Conservation (phyloP, 2,888 invertebrate genomes). For the Rhodophaea formosa region DNA sequence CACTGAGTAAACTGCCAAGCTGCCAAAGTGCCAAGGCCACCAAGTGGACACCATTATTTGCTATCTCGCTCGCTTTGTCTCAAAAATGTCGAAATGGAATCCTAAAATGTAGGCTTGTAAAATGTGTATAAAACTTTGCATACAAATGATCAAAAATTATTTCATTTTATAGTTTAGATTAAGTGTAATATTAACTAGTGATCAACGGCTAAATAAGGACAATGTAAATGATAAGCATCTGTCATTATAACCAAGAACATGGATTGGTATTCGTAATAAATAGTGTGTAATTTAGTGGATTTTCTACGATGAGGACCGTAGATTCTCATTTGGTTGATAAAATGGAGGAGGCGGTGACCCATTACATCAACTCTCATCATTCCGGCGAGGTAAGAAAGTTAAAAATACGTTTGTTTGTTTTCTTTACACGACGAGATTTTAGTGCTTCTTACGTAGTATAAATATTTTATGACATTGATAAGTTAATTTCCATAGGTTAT, state of each 20-base stretch:
- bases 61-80: not conserved
- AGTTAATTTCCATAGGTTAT: not conserved
- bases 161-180: not conserved
- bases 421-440: not conserved
- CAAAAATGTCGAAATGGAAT: not conserved
- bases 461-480: not conserved
- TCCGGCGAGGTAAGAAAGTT: slow-evolving; percentile 52
- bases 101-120: not conserved
- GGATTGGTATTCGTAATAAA: slow-evolving; percentile 30
- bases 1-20: not conserved
- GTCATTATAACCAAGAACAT: slow-evolving; percentile 42
- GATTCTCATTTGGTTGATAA: slow-evolving; percentile 56
- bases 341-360: slow-evolving; percentile 72
- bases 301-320: slow-evolving; percentile 55
- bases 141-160: not conserved
- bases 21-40: not conserved
- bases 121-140: not conserved
- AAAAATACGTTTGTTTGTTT: slow-evolving; percentile 21
- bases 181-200: not conserved
- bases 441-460: too few relatives aligned
- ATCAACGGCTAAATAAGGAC: not conserved
- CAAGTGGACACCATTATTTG: not conserved
- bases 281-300: slow-evolving; percentile 26
- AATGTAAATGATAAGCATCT: slow-evolving; percentile 48
- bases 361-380: slow-evolving; percentile 70